Evolutionary conservation across 2,113 vertebrate genomes (phyloP), one percentile per base, ranked within the genome.

Genomic region (Sturnira hondurensis): DNA sequence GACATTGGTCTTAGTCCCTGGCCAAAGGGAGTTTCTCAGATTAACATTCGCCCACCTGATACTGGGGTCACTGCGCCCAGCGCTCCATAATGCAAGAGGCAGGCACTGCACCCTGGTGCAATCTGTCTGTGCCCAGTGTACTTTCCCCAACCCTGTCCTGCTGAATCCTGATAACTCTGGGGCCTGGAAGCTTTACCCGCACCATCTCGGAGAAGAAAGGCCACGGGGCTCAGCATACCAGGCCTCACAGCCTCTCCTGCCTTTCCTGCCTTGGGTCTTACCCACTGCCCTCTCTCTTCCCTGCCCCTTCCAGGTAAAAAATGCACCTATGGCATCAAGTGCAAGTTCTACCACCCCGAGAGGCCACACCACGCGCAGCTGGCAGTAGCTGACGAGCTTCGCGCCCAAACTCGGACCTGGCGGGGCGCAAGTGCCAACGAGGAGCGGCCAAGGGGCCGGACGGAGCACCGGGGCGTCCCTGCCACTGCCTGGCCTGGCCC

Each of bases 301-400:
- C 19, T 28, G 2, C 11, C 94, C 83, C 70, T 96, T 96, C 86
- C 96, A 99, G 99, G 99, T 78, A 99, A 99, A 98, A 99, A 99
- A 89, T 99, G 99, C 84, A 99, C 99, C 2, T 99, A 99, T 5
- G 99, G 99, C 52, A 98, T 99, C 77, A 99, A 99, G 97, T 99
- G 99, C 95, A 99, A 99, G 94, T 99, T 99, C 98, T 99, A 99
- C 94, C 99, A 99, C 78, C 99, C 99, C 0, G 99, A 99, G 96
- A 98, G 99, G 85, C 92, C 95, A 17, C 98, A 97, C 80, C 99
- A 98, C 71, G 98, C 98, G 28, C 99, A 99, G 95, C 96, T 99
- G 68, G 98, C 99, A 0, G 99, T 99, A 86, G 99, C 99, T 0
- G 99, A 99, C 15, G 99, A 99, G 89, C 99, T 99, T 33, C 98